Evolutionary conservation across 2,888 invertebrate species (phyloP), one percentile per base, ranked within the genome.

Genomic region (Agonopterix heracliana): DNA sequence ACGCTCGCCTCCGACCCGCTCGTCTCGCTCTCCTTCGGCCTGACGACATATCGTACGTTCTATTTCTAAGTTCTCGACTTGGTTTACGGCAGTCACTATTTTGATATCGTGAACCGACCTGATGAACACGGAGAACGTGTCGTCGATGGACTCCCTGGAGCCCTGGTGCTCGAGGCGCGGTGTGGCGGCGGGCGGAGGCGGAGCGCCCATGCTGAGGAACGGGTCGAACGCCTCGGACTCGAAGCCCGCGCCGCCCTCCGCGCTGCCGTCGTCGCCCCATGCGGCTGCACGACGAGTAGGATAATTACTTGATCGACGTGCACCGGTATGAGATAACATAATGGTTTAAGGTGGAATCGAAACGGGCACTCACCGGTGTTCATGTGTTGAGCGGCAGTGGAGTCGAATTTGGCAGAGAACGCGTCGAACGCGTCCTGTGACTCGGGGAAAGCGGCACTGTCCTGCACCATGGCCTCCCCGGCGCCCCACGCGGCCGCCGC

Each of bases 331-430:
- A 17, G 4, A 17, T 2, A 5, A 26, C 26, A 26, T n/a, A n/a
- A n/a, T 26, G 26, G 5, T 26, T 26, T 26, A 26, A 7, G 26
- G 1, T 26, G 5, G 26, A 26, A 26, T 26, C 3, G 38, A 38
- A 10, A 38, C 38, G n/a, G 38, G 38, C 26, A 69, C 62, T 71
- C 66, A 79, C 82, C 78, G 48, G 74, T 65, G 44, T 76, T 77
- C 53, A 75, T 62, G 40, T 77, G 79, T 54, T 78, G 82, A 12
- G 73, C 74, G 43, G 87, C 83, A 4, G 92, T 93, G 38, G 91
- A 93, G 60, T 96, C 96, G 66, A 97, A 97, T 74, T 96, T 96
- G 1, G 95, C 94, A 2, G 96, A 93, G 64, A 97, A 97, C 0
- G 95, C 96, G 74, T 97, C 97, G 61, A 97, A 97, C 0, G 89